phyloP scores from a whole-genome alignment of 2,113 vertebrate species.

The Procavia capensis region DNA sequence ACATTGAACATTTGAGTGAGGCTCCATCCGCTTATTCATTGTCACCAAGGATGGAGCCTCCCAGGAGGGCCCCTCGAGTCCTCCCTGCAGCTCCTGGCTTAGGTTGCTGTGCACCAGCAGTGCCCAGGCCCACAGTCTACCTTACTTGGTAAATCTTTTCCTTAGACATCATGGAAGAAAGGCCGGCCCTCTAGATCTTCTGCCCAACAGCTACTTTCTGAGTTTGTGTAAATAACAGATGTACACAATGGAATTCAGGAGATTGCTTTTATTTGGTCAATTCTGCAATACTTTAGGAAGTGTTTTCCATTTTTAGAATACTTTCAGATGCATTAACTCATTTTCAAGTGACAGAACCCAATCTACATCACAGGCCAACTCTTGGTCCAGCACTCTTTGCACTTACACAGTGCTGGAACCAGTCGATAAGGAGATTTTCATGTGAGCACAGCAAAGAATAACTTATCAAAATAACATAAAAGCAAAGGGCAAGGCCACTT shows the following conservation, averaged over 20 bases:
- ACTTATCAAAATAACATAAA: not conserved
- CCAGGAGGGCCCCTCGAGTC: fast-evolving
- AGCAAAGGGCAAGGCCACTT: not conserved
- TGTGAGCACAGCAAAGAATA: not conserved
- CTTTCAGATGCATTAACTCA: not conserved
- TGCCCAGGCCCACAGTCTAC: not conserved
- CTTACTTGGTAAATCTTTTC: not conserved
- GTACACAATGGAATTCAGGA: not conserved
- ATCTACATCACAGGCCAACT: not conserved
- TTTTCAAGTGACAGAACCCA: not conserved
- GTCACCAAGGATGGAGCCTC: not conserved
- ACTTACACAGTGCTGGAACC: not conserved
- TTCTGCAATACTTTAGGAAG: not conserved
- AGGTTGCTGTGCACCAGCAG: fast-evolving
- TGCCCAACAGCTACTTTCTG: not conserved
- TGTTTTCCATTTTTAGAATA: not conserved
- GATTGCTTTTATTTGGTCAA: not conserved
- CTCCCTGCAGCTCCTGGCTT: fast-evolving
- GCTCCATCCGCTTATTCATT: fast-evolving
- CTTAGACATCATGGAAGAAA: not conserved
- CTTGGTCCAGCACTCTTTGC: not conserved
- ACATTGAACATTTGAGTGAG: fast-evolving
- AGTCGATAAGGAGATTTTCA: not conserved
- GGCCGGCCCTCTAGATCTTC: not conserved
- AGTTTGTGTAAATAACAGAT: conserved; percentile 12